Base-by-base conservation (phyloP, 2,888 invertebrate species). In the Andrena flavipes region DNA sequence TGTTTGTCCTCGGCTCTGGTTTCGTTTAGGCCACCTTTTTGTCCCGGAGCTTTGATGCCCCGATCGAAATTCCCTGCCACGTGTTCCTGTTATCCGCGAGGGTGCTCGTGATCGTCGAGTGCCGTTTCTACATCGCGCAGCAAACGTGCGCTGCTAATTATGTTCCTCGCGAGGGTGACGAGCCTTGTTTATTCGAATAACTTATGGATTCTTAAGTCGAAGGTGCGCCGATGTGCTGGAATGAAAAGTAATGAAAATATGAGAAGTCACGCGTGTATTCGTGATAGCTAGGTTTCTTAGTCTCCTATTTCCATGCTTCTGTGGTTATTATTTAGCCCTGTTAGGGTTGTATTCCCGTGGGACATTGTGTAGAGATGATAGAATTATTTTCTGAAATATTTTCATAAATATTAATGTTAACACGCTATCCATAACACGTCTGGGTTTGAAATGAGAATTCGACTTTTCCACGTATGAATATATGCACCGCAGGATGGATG, bases 361-460 rank as follows among this genome's bases (percentile, higher is more conserved):
- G 29, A 20, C 10, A 5, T 7, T 6, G 8, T 13, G n/a, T 3
- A 5, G 4, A 5, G 33, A 49, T n/a, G 6, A 23, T 7, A 30
- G 16, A 30, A 35, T 30, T 64, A 64, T 35, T 23, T 64, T 4
- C 6, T n/a, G 20, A 42, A 56, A 59, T 23, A 59, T 64, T 71
- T 71, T 59, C 64, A 56, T 71, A 76, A 76, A 76, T 76, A 71
- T 76, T 71, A 71, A 76, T 64, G 54, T 48, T 70, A 54, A 56
- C 64, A 13, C 8, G 64, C 33, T 26, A 35, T 29, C 63, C 67
- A 2, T 30, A 59, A 33, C 16, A 64, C 49, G 63, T 63, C 23
- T 49, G n/a, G 26, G n/a, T 79, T 42, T 8, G 51, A 60, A 62
- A 77, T 56, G 64, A 60, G 51, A 80, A 60, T 80, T 74, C 71